A percentile compares a stretch with the other conserved stretches of the same genome.
These are phyloP conservation scores for Procambarus virginalis DNA, from an alignment of 1,140 invertebrate species.

Conservation along the genomic window DNA sequence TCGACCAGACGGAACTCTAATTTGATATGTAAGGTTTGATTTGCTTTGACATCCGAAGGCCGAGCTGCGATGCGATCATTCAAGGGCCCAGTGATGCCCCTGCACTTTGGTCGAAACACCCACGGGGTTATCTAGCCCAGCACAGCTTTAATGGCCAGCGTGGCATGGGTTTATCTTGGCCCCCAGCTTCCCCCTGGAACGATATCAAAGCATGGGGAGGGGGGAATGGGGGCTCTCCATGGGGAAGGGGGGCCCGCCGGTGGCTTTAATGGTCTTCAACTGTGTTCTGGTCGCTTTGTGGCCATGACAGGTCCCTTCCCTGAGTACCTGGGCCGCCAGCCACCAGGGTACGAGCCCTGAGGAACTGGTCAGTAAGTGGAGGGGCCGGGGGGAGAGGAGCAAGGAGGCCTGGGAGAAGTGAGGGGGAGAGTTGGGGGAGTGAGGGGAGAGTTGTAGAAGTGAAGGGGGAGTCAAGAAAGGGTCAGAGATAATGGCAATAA, in stretches of 20 bases:
- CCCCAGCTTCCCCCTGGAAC: background rate
- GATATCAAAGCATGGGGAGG: constrained; percentile 8
- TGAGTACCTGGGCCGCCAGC: background rate
- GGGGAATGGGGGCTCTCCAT: no score
- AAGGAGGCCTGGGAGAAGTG: no score
- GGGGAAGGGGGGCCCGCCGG: no score
- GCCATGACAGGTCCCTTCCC: background rate
- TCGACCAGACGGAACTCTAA: constrained; percentile 25
- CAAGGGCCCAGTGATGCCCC: background rate
- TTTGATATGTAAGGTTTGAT: constrained; percentile 24
- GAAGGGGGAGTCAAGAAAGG: no score
- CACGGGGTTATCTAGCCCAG: background rate
- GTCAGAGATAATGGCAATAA: no score
- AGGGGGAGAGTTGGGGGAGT: no score
- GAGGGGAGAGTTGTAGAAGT: no score
- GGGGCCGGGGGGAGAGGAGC: no score
- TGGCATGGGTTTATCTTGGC: background rate
- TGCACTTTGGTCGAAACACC: background rate
- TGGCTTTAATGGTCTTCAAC: constrained; percentile 19
- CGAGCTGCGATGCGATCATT: constrained; percentile 9
- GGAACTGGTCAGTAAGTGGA: no score
- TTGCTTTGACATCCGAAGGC: constrained; percentile 23
- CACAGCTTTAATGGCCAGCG: background rate
- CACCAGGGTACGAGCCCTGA: no score
- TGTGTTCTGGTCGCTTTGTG: constrained; percentile 18